Evolutionary conservation across 2,113 vertebrate species (phyloP).

Genomic region (Oryzias celebensis): DNA sequence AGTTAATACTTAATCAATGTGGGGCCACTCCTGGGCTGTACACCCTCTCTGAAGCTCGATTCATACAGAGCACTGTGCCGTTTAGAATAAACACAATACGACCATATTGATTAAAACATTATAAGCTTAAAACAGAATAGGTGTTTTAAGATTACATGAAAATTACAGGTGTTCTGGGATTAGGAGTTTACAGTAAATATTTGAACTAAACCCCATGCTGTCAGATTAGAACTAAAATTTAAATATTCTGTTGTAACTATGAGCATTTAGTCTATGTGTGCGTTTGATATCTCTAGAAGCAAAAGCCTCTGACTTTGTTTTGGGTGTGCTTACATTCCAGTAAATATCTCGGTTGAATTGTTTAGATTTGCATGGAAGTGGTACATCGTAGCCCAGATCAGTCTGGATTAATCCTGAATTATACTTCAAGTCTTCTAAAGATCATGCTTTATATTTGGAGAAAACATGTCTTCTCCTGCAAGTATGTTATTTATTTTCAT

Average conservation of each 20-base stretch:
- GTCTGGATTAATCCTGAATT: no score
- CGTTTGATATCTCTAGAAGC: no score
- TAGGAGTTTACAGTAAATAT: background rate
- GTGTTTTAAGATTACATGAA: slow-evolving; percentile 33
- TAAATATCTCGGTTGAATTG: no score
- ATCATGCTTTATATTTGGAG: no score
- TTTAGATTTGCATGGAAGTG: no score
- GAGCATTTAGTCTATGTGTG: no score
- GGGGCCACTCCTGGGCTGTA: slow-evolving; percentile 46
- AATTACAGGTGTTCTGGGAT: slow-evolving; percentile 22
- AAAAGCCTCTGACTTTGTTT: no score
- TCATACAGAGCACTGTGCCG: slow-evolving; percentile 47
- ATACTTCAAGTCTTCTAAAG: no score
- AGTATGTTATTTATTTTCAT: no score
- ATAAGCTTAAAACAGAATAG: slow-evolving; percentile 43
- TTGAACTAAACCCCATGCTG: slow-evolving; percentile 9
- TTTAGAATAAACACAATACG: slow-evolving; percentile 55
- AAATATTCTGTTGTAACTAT: background rate
- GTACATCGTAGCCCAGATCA: no score
- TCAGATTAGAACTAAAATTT: slow-evolving; percentile 17
- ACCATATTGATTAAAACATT: slow-evolving; percentile 57
- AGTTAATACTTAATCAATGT: slow-evolving; percentile 72
- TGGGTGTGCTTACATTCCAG: no score
- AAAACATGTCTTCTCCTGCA: no score
- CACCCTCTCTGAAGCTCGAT: slow-evolving; percentile 35